Conservation (phyloP, 2,113 vertebrate genomes). For the Zapus hudsonius region DNA sequence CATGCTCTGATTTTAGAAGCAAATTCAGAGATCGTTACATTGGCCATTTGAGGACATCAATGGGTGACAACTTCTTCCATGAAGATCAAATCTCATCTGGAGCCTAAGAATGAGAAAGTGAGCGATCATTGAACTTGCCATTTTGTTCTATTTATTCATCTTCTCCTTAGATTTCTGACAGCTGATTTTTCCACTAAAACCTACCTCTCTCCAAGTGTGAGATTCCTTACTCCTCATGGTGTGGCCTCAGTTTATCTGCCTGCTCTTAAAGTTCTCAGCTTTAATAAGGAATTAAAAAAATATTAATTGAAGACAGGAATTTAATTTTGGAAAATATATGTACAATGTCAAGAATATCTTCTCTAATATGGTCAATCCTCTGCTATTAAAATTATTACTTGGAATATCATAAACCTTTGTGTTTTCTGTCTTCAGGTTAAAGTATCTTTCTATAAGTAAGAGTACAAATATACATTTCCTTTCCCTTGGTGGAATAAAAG, state of each 20-base stretch:
- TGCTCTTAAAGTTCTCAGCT: background rate
- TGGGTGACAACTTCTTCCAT: background rate
- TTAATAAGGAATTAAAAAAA: background rate
- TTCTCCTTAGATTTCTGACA: background rate
- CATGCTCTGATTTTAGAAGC: background rate
- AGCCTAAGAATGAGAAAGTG: background rate
- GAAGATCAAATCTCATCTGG: background rate
- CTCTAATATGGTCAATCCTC: background rate
- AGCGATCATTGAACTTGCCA: background rate
- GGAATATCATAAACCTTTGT: background rate
- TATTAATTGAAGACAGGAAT: background rate
- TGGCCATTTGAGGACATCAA: background rate
- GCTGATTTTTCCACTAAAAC: fast-evolving
- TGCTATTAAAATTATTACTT: background rate
- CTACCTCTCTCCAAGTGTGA: background rate
- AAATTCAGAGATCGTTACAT: background rate
- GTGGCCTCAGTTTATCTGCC: background rate
- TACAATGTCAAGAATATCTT: background rate
- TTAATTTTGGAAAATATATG: background rate
- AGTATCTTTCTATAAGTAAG: background rate
- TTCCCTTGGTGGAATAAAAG: background rate
- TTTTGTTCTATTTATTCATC: background rate
- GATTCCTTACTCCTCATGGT: background rate
- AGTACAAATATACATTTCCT: background rate
- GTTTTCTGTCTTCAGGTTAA: background rate